These are phyloP conservation scores for Stramonita haemastoma DNA, from an alignment of 2,888 invertebrate genomes.

Conservation along the genomic window DNA sequence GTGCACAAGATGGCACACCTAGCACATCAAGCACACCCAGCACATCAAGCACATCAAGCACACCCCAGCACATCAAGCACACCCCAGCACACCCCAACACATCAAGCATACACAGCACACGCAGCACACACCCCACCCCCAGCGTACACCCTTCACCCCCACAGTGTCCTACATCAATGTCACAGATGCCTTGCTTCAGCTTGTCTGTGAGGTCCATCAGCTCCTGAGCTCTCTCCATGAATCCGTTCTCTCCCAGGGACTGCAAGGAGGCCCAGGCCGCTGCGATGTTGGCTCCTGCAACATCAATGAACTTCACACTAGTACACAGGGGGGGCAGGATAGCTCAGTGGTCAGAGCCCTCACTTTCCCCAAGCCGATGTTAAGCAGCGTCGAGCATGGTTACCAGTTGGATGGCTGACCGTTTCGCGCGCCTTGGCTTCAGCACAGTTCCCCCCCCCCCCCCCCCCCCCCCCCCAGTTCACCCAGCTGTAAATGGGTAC, in stretches of 20 bases:
- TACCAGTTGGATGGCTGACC: too few species aligned
- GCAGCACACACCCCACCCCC: background rate
- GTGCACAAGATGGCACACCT: too few species aligned
- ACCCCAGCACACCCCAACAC: background rate
- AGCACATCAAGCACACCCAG: background rate
- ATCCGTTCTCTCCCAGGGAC: conserved; percentile 71
- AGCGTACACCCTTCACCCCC: background rate
- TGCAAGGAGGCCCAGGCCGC: conserved; percentile 73
- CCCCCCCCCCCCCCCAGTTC: too few species aligned
- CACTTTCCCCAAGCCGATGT: too few species aligned
- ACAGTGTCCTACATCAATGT: conserved; percentile 59
- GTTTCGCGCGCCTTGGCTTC: too few species aligned
- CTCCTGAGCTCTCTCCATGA: conserved; percentile 63
- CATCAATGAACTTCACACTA: too few species aligned
- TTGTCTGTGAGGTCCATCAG: conserved; percentile 70
- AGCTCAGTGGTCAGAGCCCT: too few species aligned
- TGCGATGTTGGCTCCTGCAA: conserved; percentile 71
- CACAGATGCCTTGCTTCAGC: conserved; percentile 64
- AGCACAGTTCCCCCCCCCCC: too few species aligned
- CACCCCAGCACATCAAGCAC: background rate
- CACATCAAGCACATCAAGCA: background rate
- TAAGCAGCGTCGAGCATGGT: too few species aligned
- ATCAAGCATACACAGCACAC: background rate
- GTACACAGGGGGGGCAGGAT: too few species aligned
- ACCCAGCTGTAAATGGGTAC: too few species aligned